Conservation (phyloP, 2,888 invertebrate species). For the Drosophila quasianomalipes region DNA sequence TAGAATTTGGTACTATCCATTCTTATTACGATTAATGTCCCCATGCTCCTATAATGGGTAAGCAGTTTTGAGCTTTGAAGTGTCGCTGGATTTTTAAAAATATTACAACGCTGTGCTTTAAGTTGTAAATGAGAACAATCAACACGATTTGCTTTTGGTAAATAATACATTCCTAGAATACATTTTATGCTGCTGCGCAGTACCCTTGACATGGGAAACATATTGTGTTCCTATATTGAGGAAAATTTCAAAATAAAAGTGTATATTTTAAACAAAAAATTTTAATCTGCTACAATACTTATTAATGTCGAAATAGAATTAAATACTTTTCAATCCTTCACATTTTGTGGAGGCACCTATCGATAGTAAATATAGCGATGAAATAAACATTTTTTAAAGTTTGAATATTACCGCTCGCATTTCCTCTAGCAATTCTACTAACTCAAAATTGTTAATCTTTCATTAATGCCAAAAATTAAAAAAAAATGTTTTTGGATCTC, state of each 20-base stretch:
- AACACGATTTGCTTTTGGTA: background rate
- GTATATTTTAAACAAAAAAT: too few relatives aligned
- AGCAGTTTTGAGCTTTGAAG: background rate
- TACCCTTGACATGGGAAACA: conserved; percentile 25
- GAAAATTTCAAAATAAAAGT: background rate
- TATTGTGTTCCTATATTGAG: conserved; percentile 1
- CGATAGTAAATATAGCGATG: background rate
- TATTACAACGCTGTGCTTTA: background rate
- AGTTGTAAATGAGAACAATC: background rate
- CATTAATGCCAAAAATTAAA: background rate
- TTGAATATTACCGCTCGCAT: background rate
- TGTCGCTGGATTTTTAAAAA: background rate
- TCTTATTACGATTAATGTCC: conserved; percentile 2
- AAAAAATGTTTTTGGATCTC: background rate
- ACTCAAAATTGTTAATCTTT: background rate
- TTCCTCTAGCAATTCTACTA: background rate
- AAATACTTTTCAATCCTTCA: background rate
- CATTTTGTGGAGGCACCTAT: background rate
- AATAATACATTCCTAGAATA: background rate
- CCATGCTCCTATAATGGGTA: conserved; percentile 10
- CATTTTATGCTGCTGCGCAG: conserved; percentile 5
- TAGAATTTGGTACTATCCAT: conserved; percentile 24
- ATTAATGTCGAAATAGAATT: background rate
- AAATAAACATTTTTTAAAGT: background rate
- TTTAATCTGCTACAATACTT: background rate